A percentile compares a stretch with the other conserved stretches of the same genome.
Evolutionary conservation across 2,797 vertebrate species (phyloP).

Genomic region (Rallus crepitans): DNA sequence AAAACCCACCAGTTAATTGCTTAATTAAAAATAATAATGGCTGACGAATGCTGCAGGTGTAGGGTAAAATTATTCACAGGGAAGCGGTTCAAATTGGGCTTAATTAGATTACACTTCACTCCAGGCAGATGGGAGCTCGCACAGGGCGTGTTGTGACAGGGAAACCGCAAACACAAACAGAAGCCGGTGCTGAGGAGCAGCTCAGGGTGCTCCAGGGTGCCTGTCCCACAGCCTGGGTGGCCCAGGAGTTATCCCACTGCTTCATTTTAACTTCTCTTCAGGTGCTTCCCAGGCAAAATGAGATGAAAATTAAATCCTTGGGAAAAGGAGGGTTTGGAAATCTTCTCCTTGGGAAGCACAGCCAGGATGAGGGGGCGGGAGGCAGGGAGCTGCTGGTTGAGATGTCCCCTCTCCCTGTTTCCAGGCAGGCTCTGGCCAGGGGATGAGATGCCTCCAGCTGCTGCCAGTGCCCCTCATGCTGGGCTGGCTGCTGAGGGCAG

Average conservation of each 20-base stretch:
- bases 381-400: background rate
- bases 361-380: background rate
- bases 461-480: rapidly evolving
- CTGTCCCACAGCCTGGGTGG: background rate
- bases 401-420: background rate
- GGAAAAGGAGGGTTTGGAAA: background rate
- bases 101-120: slow-evolving; percentile 36
- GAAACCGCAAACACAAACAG: background rate
- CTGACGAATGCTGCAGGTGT: slow-evolving; percentile 42
- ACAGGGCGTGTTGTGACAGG: background rate
- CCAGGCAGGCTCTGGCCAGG: background rate
- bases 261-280: background rate
- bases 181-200: rapidly evolving
- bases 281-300: background rate
- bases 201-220: rapidly evolving
- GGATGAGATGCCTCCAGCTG: background rate
- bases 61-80: background rate
- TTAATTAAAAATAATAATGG: slow-evolving; percentile 52
- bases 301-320: background rate
- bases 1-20: slow-evolving; percentile 50
- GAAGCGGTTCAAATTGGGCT: background rate
- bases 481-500: background rate
- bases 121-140: background rate
- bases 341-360: background rate
- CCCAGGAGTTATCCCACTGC: background rate